phyloP scores from a whole-genome alignment of 2,888 invertebrate genomes.

The Nezara viridula region DNA sequence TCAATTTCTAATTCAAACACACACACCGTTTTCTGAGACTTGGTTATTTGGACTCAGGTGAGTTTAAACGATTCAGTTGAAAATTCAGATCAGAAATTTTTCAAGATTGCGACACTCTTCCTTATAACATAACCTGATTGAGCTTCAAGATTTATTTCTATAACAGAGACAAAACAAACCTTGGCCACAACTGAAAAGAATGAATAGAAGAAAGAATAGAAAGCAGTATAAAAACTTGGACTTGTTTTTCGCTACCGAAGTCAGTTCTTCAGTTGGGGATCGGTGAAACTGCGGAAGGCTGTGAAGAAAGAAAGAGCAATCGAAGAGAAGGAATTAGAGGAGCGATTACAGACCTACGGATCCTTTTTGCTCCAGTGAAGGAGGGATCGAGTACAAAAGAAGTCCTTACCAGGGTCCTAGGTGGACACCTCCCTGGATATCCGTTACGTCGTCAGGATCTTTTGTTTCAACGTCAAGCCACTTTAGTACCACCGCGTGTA shows the following conservation, averaged over 20 bases:
- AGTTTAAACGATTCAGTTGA: no score
- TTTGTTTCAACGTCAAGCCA: background rate
- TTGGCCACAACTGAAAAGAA: background rate
- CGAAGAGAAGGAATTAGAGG: background rate
- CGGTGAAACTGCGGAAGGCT: background rate
- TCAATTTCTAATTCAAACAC: no score
- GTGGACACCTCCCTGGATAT: background rate
- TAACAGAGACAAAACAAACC: background rate
- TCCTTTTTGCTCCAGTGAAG: background rate
- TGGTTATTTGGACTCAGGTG: no score
- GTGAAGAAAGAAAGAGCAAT: constrained; percentile 6
- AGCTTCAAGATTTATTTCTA: background rate
- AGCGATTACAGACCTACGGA: background rate
- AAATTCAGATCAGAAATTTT: no score
- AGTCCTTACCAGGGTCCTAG: background rate
- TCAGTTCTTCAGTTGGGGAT: background rate
- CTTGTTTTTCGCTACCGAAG: background rate
- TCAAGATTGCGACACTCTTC: no score
- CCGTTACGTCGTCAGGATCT: background rate
- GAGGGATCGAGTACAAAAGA: background rate
- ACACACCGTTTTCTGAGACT: no score
- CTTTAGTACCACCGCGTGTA: no score
- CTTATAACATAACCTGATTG: background rate
- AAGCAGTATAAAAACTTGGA: background rate
- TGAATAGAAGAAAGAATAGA: no score